Evolutionary conservation across 1,140 invertebrate genomes (phyloP).

Genomic region (Trachymyrmex septentrionalis): DNA sequence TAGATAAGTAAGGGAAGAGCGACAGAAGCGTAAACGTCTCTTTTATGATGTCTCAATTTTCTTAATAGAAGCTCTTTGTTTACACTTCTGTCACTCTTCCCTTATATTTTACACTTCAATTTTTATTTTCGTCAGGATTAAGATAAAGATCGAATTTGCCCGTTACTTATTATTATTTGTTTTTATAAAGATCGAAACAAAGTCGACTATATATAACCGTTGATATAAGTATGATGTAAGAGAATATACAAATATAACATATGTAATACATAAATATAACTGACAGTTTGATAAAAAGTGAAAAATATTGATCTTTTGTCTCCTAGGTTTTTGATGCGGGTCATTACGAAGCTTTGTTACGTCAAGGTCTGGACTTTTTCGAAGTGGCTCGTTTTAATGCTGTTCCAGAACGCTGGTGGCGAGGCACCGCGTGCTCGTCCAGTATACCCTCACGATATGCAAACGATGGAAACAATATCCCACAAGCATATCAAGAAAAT

Average conservation of each 20-base stretch:
- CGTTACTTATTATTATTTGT: too few relatives aligned
- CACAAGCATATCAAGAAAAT: slow-evolving; percentile 55
- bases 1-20: too few relatives aligned
- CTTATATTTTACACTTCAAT: too few relatives aligned
- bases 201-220: background rate
- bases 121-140: too few relatives aligned
- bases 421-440: slow-evolving; percentile 56
- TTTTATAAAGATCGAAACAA: background rate
- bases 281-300: background rate
- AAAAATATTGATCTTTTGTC: background rate
- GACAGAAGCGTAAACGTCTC: too few relatives aligned
- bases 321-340: slow-evolving; percentile 82
- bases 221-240: background rate
- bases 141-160: background rate
- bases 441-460: slow-evolving; percentile 28
- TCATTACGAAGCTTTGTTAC: slow-evolving; percentile 84
- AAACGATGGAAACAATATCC: slow-evolving; percentile 32
- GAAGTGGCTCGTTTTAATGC: slow-evolving; percentile 84
- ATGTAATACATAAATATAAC: background rate
- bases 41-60: too few relatives aligned
- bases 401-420: slow-evolving; percentile 84
- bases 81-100: too few relatives aligned
- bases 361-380: slow-evolving; percentile 86
- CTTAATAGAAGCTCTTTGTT: too few relatives aligned
- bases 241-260: background rate